phyloP scores from a whole-genome alignment of 2,888 invertebrate genomes.

The Gisinianus flammeolus region DNA sequence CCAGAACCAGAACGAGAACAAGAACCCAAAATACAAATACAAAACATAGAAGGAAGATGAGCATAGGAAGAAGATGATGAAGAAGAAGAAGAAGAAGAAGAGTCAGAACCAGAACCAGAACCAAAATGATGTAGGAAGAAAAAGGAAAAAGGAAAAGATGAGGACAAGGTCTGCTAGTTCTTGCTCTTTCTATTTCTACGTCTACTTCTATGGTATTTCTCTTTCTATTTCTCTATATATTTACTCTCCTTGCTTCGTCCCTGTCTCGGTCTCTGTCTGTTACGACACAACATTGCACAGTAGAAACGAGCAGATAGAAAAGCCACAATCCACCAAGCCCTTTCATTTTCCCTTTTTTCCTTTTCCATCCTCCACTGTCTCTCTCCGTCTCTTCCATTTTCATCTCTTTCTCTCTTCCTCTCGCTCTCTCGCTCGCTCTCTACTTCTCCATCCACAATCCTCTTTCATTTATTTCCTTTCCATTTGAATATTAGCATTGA shows the following conservation, averaged over 20 bases:
- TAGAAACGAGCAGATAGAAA: too few relatives aligned
- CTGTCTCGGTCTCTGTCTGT: too few relatives aligned
- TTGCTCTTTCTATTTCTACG: background rate
- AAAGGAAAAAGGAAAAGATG: too few relatives aligned
- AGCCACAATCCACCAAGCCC: slow-evolving; percentile 10
- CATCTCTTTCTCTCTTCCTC: background rate
- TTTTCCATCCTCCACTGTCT: slow-evolving; percentile 1
- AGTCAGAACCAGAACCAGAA: too few relatives aligned
- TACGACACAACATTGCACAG: too few relatives aligned
- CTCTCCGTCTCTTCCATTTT: slow-evolving; percentile 5
- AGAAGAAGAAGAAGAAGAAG: too few relatives aligned
- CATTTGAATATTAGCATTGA: slow-evolving; percentile 24
- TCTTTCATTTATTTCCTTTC: slow-evolving; percentile 22
- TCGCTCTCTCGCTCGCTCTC: slow-evolving; percentile 8
- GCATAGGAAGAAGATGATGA: too few relatives aligned
- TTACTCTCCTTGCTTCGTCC: slow-evolving; percentile 2
- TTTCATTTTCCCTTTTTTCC: slow-evolving; percentile 8
- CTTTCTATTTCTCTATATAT: background rate
- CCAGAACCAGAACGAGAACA: too few relatives aligned
- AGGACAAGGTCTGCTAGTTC: slow-evolving; percentile 4
- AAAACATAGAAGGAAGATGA: too few relatives aligned
- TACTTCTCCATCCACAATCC: background rate
- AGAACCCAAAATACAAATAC: too few relatives aligned
- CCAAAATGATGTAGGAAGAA: too few relatives aligned
- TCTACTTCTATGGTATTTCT: too few relatives aligned